These are phyloP conservation scores for Branchipolynoe longqiensis DNA, from an alignment of 2,888 invertebrate species.

Conservation along the genomic window DNA sequence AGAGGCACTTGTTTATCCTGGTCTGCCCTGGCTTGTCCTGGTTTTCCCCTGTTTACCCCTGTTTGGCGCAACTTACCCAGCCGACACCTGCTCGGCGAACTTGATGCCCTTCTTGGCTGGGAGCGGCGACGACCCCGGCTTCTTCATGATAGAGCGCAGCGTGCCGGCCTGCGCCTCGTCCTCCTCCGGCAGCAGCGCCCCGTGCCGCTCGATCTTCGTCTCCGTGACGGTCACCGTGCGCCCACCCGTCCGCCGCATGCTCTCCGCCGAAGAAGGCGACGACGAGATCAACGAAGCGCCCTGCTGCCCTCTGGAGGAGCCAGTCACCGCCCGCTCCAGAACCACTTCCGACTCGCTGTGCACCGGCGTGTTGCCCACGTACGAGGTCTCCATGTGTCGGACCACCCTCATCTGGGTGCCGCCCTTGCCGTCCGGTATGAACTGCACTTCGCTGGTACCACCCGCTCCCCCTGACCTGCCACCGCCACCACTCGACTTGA, in stretches of 20 bases:
- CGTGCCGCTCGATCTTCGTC: slow-evolving; percentile 46
- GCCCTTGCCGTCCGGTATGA: slow-evolving; percentile 38
- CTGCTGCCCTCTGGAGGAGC: too few species aligned
- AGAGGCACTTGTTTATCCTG: too few species aligned
- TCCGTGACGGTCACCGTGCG: slow-evolving; percentile 51
- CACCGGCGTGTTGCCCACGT: slow-evolving; percentile 54
- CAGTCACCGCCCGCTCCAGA: not conserved
- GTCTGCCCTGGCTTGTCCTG: too few species aligned
- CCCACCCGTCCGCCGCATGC: not conserved
- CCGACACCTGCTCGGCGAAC: slow-evolving; percentile 75
- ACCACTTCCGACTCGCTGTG: slow-evolving; percentile 47
- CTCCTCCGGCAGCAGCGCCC: not conserved
- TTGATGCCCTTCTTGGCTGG: slow-evolving; percentile 76
- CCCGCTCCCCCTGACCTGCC: not conserved
- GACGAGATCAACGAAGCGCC: slow-evolving; percentile 24
- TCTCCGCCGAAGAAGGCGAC: not conserved
- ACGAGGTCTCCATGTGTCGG: slow-evolving; percentile 39
- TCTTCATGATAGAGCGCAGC: slow-evolving; percentile 79
- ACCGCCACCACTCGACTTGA: too few species aligned
- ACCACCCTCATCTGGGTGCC: slow-evolving; percentile 57
- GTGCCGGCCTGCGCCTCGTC: slow-evolving; percentile 19
- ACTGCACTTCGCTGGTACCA: slow-evolving; percentile 30
- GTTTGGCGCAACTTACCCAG: slow-evolving; percentile 67
- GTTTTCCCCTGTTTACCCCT: too few species aligned
- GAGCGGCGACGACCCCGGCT: slow-evolving; percentile 64